Conservation (phyloP, 2,888 invertebrate genomes). For the Sinotaia quadrata region DNA sequence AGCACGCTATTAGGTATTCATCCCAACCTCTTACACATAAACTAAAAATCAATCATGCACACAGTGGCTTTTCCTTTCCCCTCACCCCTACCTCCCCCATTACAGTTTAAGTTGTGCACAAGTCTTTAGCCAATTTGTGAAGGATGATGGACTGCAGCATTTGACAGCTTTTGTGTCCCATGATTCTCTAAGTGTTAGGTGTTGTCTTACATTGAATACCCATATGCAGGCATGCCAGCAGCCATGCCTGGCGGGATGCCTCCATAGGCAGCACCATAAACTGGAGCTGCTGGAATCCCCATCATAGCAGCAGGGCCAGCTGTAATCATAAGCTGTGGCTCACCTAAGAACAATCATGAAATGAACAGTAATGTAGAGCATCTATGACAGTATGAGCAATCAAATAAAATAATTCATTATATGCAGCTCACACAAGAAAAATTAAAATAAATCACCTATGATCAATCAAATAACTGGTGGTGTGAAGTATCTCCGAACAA, state of each 20-base stretch:
- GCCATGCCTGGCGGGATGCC: constrained; percentile 31
- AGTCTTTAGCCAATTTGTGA: background rate
- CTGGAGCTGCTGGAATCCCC: constrained; percentile 51
- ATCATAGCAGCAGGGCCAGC: constrained; percentile 81
- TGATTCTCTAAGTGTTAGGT: background rate
- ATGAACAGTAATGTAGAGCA: too few relatives aligned
- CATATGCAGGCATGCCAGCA: constrained; percentile 43
- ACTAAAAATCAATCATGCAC: too few relatives aligned
- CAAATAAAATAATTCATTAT: too few relatives aligned
- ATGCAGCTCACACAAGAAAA: too few relatives aligned
- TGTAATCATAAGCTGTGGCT: constrained; percentile 98
- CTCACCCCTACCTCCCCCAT: background rate
- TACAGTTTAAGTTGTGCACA: background rate
- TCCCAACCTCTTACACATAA: too few relatives aligned
- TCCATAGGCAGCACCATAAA: constrained; percentile 30
- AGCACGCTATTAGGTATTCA: too few relatives aligned
- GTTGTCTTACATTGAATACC: constrained; percentile 55
- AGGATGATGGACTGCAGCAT: background rate
- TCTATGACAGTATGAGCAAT: too few relatives aligned
- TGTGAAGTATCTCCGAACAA: too few relatives aligned
- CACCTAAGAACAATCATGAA: constrained; percentile 71
- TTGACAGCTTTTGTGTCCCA: background rate
- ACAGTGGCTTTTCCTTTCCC: background rate
- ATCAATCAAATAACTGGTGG: too few relatives aligned
- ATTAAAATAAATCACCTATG: too few relatives aligned